phyloP scores from a whole-genome alignment of 2,888 invertebrate species.

The Anticlea derivata region DNA sequence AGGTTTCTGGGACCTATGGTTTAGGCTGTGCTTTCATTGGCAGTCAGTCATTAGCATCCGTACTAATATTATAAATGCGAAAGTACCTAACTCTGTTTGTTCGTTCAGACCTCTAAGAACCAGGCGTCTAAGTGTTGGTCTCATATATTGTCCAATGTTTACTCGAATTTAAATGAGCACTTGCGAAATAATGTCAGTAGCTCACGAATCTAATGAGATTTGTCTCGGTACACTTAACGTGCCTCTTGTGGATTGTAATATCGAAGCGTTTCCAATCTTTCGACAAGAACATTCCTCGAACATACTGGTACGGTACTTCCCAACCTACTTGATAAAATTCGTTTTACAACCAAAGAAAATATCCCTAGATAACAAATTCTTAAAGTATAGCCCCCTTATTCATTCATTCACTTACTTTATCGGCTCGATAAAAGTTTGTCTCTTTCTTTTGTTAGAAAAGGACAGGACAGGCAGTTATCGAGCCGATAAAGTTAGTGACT shows the following conservation, averaged over 20 bases:
- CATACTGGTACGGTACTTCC: too few species aligned
- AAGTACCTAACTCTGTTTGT: too few species aligned
- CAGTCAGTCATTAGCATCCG: too few species aligned
- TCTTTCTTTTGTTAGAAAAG: too few species aligned
- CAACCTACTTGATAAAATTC: background rate
- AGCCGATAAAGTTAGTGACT: too few species aligned
- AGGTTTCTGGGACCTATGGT: too few species aligned
- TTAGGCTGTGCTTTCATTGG: too few species aligned
- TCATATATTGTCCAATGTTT: conserved; percentile 58
- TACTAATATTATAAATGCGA: too few species aligned
- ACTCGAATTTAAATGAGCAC: conserved; percentile 61
- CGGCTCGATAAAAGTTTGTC: too few species aligned
- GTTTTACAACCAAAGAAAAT: too few species aligned
- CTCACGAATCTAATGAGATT: conserved; percentile 55
- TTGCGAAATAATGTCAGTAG: conserved; percentile 57
- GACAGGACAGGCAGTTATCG: too few species aligned
- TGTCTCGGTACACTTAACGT: conserved; percentile 43
- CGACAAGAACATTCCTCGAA: conserved; percentile 18
- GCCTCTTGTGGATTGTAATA: conserved; percentile 41
- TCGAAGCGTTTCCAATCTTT: conserved; percentile 31
- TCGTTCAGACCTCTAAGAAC: conserved; percentile 37
- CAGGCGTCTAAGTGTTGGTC: conserved; percentile 48
- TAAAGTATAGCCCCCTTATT: background rate
- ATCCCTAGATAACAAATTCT: background rate
- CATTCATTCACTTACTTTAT: too few species aligned